Evolutionary conservation across 1,140 invertebrate species (phyloP).

Genomic region (Steinernema khuongi): DNA sequence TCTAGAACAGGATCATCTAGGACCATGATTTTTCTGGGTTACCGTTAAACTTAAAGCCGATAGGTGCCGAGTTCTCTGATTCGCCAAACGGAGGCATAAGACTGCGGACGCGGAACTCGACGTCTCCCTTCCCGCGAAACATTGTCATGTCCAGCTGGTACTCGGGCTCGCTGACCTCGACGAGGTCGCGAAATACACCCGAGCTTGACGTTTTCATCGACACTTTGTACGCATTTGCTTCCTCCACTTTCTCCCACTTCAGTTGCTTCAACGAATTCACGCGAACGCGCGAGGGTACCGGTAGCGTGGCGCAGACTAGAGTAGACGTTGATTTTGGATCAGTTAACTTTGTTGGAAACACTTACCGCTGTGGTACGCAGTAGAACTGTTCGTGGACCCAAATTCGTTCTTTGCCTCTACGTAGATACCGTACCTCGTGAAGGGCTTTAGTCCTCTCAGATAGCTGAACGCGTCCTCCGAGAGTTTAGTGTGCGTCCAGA

Average conservation of each 20-base stretch:
- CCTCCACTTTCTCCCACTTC: conserved; percentile 40
- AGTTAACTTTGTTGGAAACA: background rate
- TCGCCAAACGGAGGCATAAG: conserved; percentile 36
- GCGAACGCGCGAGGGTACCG: conserved; percentile 18
- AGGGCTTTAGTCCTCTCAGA: conserved; percentile 30
- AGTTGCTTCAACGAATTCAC: conserved; percentile 20
- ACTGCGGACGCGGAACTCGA: conserved; percentile 32
- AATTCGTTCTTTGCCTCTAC: conserved; percentile 38
- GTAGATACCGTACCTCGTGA: conserved; percentile 36
- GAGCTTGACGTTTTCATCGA: conserved; percentile 24
- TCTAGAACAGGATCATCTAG: background rate
- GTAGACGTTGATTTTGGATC: background rate
- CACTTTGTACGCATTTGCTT: conserved; percentile 43
- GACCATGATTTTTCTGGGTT: background rate
- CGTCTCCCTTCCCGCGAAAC: background rate
- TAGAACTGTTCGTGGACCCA: conserved; percentile 38
- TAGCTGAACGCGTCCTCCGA: conserved; percentile 14
- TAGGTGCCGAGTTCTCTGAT: conserved; percentile 23
- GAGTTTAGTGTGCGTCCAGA: conserved; percentile 1
- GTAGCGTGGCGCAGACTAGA: conserved; percentile 31
- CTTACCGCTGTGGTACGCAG: conserved; percentile 35
- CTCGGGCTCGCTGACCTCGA: conserved; percentile 33
- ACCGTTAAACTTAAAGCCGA: conserved; percentile 24
- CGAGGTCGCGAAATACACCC: conserved; percentile 25
- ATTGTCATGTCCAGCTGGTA: conserved; percentile 17